Evolutionary conservation across 2,888 invertebrate species (phyloP), one percentile per base, ranked within the genome.

Genomic region (Xestia ashworthii): DNA sequence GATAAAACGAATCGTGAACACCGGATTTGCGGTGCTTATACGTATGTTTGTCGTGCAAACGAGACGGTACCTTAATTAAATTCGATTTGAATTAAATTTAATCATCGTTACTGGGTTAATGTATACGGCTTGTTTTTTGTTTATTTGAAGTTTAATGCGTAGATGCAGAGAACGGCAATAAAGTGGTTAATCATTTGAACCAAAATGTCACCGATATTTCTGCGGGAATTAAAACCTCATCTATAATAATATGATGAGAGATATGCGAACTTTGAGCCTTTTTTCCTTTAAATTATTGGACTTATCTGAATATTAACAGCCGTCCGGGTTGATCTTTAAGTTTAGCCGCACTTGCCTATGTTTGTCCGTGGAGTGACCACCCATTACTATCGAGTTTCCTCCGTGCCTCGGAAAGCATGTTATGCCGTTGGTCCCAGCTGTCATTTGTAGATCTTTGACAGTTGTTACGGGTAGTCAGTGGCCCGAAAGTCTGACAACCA

Each of bases 1-100:
- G 95, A 95, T 95, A 94, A 93, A 93, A 91, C 83, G 91, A 92
- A 93, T 94, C 95, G 94, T 95, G 95, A 94, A 93, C 90, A 71
- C 87, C 86, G 92, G 91, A 95, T 94, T 94, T 90, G 90, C 90
- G 89, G 86, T 84, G 82, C 76, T 84, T 85, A 88, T 89, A 87
- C 86, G 84, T 72, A 80, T 89, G 88, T 91, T 90, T 89, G 91
- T 91, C 91, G 92, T 92, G 91, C 91, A 90, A 91, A 90, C 88
- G 91, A 90, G 90, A 93, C 90, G 84, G 90, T 75, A 83, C 92
- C 91, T 93, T 95, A 95, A 95, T 94, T 95, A 93, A 93, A 91
- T 88, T 87, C 67, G 46, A 80, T 89, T 90, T 88, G 85, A 93
- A 91, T 91, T 85, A 88, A 91, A 92, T 92, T 89, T 84, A 87